Percentiles rank a stretch among this genome's conserved stretches.
Evolutionary conservation across 2,888 invertebrate species (phyloP).

Genomic region (Pycnomerus fuliginosus): DNA sequence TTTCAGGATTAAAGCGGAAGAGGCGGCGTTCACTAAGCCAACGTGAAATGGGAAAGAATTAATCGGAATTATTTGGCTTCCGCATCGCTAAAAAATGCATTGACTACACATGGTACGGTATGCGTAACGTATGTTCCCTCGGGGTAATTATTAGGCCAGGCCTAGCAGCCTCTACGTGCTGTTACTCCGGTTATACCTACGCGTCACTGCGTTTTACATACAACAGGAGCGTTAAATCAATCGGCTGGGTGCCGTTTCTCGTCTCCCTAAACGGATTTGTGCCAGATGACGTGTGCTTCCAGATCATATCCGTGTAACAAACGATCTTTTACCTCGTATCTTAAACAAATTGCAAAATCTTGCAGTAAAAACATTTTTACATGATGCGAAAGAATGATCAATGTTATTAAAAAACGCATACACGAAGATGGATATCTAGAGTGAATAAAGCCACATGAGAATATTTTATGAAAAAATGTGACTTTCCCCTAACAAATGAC

Average conservation of each 20-base stretch:
- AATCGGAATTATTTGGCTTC: slow-evolving; percentile 5
- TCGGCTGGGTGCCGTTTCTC: slow-evolving; percentile 4
- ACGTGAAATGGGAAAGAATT: too few species aligned
- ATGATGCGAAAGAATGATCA: too few species aligned
- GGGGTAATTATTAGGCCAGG: slow-evolving; percentile 14
- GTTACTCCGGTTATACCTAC: slow-evolving; percentile 7
- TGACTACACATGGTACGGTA: too few species aligned
- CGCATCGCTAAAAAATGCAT: too few species aligned
- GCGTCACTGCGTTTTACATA: slow-evolving; percentile 17
- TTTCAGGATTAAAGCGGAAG: too few species aligned
- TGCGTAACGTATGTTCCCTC: slow-evolving; percentile 10
- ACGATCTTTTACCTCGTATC: slow-evolving; percentile 8
- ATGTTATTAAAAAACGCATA: too few species aligned
- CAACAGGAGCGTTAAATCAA: slow-evolving; percentile 22
- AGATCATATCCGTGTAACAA: slow-evolving; percentile 12
- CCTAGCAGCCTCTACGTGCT: too few species aligned
- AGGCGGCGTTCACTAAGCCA: too few species aligned
- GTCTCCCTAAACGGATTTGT: slow-evolving; percentile 9
- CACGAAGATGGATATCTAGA: slow-evolving; percentile 2
- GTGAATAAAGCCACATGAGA: slow-evolving; percentile 4
- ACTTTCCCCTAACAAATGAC: slow-evolving; percentile 10
- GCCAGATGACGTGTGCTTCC: slow-evolving; percentile 10
- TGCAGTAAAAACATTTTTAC: too few species aligned
- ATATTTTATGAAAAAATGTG: slow-evolving; percentile 2
- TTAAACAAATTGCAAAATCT: too few species aligned